Base-by-base conservation (phyloP, 2,888 invertebrate genomes). In the Apotomis capreana region DNA sequence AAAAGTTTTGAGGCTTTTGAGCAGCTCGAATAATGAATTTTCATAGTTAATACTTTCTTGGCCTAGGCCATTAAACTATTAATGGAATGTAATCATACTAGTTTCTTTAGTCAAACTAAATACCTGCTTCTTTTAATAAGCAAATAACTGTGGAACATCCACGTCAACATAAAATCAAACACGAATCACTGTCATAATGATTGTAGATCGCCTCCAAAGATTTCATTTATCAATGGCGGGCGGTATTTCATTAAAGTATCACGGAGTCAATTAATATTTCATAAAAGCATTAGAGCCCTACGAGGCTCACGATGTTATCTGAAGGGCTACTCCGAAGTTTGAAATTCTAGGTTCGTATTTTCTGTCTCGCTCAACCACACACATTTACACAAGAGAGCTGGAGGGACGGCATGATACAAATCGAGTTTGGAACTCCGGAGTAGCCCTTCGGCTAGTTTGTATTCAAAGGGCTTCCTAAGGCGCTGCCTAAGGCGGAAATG, bases 401-500 rank as follows among this genome's bases (percentile, higher is more conserved):
- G 26, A 26, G 26, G 26, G 26, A 26, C 26, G 26, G 26, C 2
- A 26, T 26, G 26, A 26, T 26, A 26, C 26, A 26, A 26, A 26
- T 26, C 26, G 26, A 26, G 2, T 26, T 26, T 26, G 26, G 26
- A 26, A 26, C 26, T 26, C 2, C 26, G 26, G 26, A 26, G 26
- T 26, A 26, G 26, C 26, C 26, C 26, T 26, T 26, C 26, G 26
- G 26, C 2, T 77, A 80, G 80, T 92, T 89, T 78, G 89, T 90
- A 92, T 92, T 86, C 92, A 82, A 69, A 75, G 74, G 78, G 78
- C 87, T 88, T 87, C 88, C 85, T 85, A 86, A 85, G 80, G 82
- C 82, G 77, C 74, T 84, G 74, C 79, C 61, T 89, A 91, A 91
- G 91, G 88, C 86, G 81, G 81, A 88, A 90, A 90, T 91, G 85